Evolutionary conservation across 2,888 invertebrate species (phyloP).

Genomic region (Ormyrus rosae): DNA sequence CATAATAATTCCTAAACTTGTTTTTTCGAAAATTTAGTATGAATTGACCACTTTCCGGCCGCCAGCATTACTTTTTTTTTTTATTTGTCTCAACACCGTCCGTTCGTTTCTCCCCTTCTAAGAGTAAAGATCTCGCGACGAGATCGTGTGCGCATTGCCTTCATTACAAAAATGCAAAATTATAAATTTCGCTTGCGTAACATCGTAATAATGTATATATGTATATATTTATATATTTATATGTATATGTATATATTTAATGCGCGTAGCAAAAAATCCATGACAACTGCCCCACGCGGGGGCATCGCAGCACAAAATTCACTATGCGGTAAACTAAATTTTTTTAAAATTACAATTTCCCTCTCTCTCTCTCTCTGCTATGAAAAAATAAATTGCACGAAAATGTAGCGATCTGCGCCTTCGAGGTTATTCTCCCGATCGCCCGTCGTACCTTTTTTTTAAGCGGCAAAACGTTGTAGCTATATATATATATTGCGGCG

Average conservation of each 20-base stretch:
- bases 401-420: constrained; percentile 25
- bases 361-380: constrained; percentile 10
- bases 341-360: neutral
- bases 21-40: neutral
- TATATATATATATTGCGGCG: too few relatives aligned
- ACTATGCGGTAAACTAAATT: constrained; percentile 7
- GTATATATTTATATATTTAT: too few relatives aligned
- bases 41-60: neutral
- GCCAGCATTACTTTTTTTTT: neutral
- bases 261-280: constrained; percentile 4
- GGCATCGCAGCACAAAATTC: neutral
- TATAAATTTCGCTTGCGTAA: constrained; percentile 22
- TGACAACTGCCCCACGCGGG: too few relatives aligned
- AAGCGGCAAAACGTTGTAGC: too few relatives aligned
- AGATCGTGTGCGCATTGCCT: constrained; percentile 16
- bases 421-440: constrained; percentile 33
- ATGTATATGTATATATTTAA: too few relatives aligned
- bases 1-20: neutral
- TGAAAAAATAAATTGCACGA: neutral
- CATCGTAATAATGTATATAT: neutral
- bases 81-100: neutral
- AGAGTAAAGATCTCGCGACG: constrained; percentile 1
- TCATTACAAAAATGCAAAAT: constrained; percentile 48
- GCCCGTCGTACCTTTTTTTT: constrained; percentile 33
- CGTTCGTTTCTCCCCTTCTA: neutral